Conservation (phyloP, 2,113 vertebrate species). For the Holacanthus passer region DNA sequence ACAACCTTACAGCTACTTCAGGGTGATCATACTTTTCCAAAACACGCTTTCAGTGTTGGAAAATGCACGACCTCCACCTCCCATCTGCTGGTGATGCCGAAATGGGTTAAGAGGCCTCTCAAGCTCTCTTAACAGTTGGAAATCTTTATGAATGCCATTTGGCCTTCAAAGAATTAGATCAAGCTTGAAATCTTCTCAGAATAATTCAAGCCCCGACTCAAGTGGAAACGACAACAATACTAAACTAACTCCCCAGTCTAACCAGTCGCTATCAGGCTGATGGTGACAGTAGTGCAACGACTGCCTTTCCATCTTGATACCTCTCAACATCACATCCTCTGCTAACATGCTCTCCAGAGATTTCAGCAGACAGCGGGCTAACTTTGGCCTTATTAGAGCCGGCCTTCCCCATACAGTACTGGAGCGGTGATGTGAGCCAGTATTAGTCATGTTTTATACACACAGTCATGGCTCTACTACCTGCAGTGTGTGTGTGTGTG, state of each 20-base stretch:
- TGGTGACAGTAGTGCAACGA: constrained; percentile 11
- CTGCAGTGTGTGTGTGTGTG: constrained; percentile 38
- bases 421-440: constrained; percentile 31
- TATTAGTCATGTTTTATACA: constrained; percentile 40
- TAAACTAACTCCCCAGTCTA: background rate
- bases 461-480: constrained; percentile 49
- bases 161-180: constrained; percentile 1
- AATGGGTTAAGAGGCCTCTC: constrained; percentile 1
- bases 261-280: constrained; percentile 4
- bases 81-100: constrained; percentile 14
- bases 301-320: background rate
- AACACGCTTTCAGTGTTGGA: background rate
- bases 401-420: constrained; percentile 2
- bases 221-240: background rate
- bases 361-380: constrained; percentile 42
- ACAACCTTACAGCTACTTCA: background rate
- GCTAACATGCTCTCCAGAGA: constrained; percentile 39
- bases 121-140: background rate
- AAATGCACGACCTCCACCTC: constrained; percentile 13
- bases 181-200: background rate
- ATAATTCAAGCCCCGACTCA: constrained; percentile 3
- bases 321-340: constrained; percentile 1
- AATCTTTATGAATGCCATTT: background rate
- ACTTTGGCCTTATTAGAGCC: constrained; percentile 62
- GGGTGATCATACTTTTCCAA: background rate